Conservation (phyloP, 2,888 invertebrate species). For the Lasioglossum marginatum region DNA sequence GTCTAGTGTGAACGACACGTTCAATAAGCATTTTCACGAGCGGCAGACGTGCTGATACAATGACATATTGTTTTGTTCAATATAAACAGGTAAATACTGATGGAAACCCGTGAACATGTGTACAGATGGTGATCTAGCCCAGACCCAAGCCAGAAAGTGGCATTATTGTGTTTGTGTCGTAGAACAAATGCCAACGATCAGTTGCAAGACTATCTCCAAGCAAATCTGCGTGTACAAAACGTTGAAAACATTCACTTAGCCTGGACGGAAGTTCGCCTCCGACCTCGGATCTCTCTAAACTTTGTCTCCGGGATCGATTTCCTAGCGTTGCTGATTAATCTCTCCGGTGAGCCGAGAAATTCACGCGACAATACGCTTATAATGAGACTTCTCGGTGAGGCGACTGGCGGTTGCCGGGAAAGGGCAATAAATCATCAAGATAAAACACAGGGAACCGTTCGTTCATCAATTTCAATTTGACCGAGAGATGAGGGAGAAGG, state of each 20-base stretch:
- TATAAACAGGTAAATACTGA: not conserved
- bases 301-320: not conserved
- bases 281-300: constrained; percentile 23
- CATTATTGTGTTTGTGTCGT: not conserved
- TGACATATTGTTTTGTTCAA: not conserved
- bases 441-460: constrained; percentile 46
- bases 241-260: not conserved
- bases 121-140: not conserved
- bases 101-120: not conserved
- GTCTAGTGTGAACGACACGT: not conserved
- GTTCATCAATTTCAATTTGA: constrained; percentile 47
- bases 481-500: not conserved
- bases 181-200: not conserved
- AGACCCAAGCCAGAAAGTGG: not conserved
- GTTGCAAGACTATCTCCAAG: not conserved
- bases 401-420: not conserved
- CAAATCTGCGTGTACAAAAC: not conserved
- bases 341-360: not conserved
- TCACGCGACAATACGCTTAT: constrained; percentile 42
- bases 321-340: constrained; percentile 12
- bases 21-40: not conserved
- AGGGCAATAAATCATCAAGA: constrained; percentile 46
- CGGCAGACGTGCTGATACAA: not conserved
- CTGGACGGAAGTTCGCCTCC: not conserved
- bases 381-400: constrained; percentile 9